Evolutionary conservation across 1,140 invertebrate species (phyloP).

Genomic region (Lepidurus apus): DNA sequence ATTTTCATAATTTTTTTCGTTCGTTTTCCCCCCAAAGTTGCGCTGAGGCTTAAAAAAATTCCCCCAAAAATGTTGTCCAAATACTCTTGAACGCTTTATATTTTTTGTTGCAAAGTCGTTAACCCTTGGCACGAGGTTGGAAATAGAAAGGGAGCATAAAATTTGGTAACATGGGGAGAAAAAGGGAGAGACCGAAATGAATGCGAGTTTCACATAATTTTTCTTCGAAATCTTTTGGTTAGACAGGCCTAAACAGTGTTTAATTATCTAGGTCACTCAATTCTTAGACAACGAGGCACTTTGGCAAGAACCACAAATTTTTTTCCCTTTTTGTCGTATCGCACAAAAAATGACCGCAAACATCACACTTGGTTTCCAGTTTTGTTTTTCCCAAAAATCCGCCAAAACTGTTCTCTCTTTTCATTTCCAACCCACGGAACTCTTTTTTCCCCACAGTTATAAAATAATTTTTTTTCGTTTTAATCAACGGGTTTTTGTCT

Average conservation of each 20-base stretch:
- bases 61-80: not conserved
- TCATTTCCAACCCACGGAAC: not conserved
- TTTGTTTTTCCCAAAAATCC: conserved; percentile 5
- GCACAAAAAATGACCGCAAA: conserved; percentile 15
- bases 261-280: conserved; percentile 22
- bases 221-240: not conserved
- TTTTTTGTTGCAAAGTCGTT: conserved; percentile 16
- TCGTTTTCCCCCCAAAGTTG: not conserved
- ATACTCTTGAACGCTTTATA: not conserved
- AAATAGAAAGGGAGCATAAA: conserved; percentile 10
- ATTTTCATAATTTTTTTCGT: too few species aligned
- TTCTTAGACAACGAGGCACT: conserved; percentile 18
- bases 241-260: conserved; percentile 21
- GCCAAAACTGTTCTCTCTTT: conserved; percentile 21
- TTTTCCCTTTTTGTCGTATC: not conserved
- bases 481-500: not conserved
- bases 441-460: not conserved
- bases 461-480: not conserved
- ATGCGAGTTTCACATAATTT: not conserved
- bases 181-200: not conserved
- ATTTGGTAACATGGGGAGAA: not conserved
- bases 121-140: conserved; percentile 20
- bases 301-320: conserved; percentile 4
- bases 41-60: too few species aligned
- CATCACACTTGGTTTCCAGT: conserved; percentile 9